A percentile compares a stretch with the other conserved stretches of the same genome.
Conservation (phyloP, 2,888 invertebrate genomes). For the Adelognathus sp. region DNA sequence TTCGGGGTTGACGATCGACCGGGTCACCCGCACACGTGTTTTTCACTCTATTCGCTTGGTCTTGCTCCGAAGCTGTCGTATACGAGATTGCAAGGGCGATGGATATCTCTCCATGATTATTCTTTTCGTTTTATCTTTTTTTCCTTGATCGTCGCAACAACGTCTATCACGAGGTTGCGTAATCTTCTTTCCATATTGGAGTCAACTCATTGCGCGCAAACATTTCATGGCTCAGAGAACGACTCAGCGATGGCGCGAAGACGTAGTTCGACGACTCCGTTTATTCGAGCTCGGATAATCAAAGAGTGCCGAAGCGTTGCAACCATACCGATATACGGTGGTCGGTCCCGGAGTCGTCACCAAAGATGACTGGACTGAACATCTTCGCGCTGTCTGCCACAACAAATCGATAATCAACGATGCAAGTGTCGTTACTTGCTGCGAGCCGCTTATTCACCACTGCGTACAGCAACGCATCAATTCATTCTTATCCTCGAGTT, state of each 20-base stretch:
- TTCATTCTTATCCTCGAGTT: constrained; percentile 1
- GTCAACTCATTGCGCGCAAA: constrained; percentile 18
- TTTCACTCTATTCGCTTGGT: too few species aligned
- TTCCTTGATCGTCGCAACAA: neutral
- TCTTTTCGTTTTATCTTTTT: too few species aligned
- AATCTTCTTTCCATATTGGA: neutral
- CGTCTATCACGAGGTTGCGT: neutral
- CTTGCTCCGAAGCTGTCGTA: neutral
- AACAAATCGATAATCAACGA: constrained; percentile 41
- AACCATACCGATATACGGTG: constrained; percentile 26
- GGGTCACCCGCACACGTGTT: too few species aligned
- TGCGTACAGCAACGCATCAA: constrained; percentile 21
- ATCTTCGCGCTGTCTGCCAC: neutral
- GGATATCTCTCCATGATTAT: too few species aligned
- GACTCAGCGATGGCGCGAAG: constrained; percentile 33
- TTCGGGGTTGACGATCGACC: constrained; percentile 2
- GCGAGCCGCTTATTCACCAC: constrained; percentile 11
- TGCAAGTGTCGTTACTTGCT: neutral
- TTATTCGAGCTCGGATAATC: constrained; percentile 20
- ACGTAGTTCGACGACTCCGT: neutral
- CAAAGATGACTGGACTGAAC: constrained; percentile 43
- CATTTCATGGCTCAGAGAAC: neutral
- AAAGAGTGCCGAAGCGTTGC: neutral
- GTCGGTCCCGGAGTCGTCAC: constrained; percentile 33
- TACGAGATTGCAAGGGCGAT: neutral